Base-by-base conservation (phyloP, 2,888 invertebrate genomes). In the Pegoplata infirma region DNA sequence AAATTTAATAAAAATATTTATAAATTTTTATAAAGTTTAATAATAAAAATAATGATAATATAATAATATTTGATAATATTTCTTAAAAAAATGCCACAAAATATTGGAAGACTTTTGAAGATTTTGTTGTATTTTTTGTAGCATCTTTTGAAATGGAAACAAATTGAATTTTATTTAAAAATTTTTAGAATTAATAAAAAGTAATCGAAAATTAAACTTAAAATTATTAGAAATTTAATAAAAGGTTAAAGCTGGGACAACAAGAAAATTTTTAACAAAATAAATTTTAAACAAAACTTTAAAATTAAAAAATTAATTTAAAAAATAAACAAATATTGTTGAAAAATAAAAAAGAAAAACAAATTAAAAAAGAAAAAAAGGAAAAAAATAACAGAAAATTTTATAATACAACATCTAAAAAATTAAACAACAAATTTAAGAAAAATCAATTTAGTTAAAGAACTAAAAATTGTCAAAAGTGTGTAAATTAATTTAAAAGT, bases 101-200 rank as follows among this genome's bases (percentile, higher is more conserved):
- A 75, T 58, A 73, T 67, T 82, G 82, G 82, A 82, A 82, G 82
- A 82, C 82, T 80, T 81, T 80, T 66, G 66, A 77, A 49, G 81
- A 82, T 82, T 80, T 82, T 82, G 82, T 82, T 76, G 74, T 80
- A 73, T 51, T 59, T 61, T 69, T 71, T 75, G 64, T 36, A 59
- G 75, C 66, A 73, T 59, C 56, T 72, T 23, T 32, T 25, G 16
- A n/a, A 53, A 36, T 8, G 12, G 12, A 36, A 36, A 36, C 8
- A 36, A 8, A 10, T 36, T 36, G 12, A 36, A 40, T 14, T 32
- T 32, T 32, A 32, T 40, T 40, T 2, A 51, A 19, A 47, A 47
- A 12, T 56, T 14, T 46, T 12, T 49, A 58, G 47, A 46, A n/a
- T n/a, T 36, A 23, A 10, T 63, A 6, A 53, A 4, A 36, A 14